Base-by-base conservation (phyloP, 1,140 invertebrate genomes). In the Tetragonula clypearis region DNA sequence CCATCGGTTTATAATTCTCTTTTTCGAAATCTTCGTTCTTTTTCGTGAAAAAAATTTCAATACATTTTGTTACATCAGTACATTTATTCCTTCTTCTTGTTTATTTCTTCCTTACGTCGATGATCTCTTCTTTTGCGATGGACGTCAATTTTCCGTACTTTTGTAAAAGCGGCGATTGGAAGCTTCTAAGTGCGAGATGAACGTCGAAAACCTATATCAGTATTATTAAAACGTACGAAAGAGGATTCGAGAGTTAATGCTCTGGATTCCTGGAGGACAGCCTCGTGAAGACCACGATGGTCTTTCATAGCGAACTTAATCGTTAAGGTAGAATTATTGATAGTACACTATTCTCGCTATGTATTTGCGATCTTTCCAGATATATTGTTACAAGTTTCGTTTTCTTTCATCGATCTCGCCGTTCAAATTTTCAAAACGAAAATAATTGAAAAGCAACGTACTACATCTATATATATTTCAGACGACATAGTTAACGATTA, bases 121-220 rank as follows among this genome's bases (percentile, higher is more conserved):
- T 21, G 21, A 66, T 6, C 1, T 56, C 4, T n/a, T 41, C 55
- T 11, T 49, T 26, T 19, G 14, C 12, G 15, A 15, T 1, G n/a
- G 15, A 65, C n/a, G n/a, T 26, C 62, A 69, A 35, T 69, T 69
- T 62, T 69, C 30, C 55, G 15, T 68, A 81, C 56, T 86, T 82
- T 76, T 71, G 49, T 81, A 77, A 73, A 21, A 77, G 58, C 77
- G 8, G 74, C 58, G 30, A 81, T 65, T 53, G 82, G 53, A n/a
- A 75, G 49, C 53, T 68, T 17, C 19, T 35, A 68, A 74, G 56
- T 14, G 35, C 49, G 65, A 72, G 65, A 80, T 72, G 78, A 86
- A 92, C 91, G 91, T 92, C 92, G 86, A 90, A 87, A 82, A 92
- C 92, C 92, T 92, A 87, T 88, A 91, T 90, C 92, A 92, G 92